A percentile compares a stretch with the other conserved stretches of the same genome.
These are phyloP conservation scores for Tupaia chinensis DNA, from an alignment of 2,113 vertebrate genomes.

Conservation along the genomic window DNA sequence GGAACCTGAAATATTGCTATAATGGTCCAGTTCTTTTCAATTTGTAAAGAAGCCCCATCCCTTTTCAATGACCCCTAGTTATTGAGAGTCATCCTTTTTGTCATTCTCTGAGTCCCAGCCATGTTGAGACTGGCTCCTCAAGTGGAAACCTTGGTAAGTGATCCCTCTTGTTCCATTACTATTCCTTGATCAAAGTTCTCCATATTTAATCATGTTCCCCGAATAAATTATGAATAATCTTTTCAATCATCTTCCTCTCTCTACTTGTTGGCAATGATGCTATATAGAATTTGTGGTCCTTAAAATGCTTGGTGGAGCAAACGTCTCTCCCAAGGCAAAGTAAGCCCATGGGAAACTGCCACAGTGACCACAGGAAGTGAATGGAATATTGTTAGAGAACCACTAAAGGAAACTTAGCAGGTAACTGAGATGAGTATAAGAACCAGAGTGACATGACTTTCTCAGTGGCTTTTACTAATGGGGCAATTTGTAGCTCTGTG, in stretches of 20 bases:
- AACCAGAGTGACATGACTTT: too few species aligned
- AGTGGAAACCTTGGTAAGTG: conserved; percentile 26
- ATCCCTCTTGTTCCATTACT: conserved; percentile 3
- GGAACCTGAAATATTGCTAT: neutral
- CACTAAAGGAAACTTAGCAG: too few species aligned
- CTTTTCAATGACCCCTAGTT: neutral
- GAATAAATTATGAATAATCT: conserved; percentile 20
- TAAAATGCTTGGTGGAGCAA: conserved; percentile 23
- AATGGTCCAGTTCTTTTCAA: neutral
- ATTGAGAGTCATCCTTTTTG: neutral
- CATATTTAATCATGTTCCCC: neutral
- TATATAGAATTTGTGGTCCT: conserved; percentile 43
- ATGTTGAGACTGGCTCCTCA: neutral
- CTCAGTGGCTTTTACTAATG: too few species aligned
- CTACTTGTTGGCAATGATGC: conserved; percentile 47
- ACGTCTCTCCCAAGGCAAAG: neutral
- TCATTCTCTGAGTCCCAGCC: neutral
- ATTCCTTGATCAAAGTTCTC: conserved; percentile 53
- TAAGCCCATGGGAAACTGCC: too few species aligned
- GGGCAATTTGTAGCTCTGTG: too few species aligned
- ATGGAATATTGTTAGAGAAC: too few species aligned
- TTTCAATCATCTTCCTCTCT: conserved; percentile 36
- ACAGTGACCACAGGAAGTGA: too few species aligned
- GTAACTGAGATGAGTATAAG: too few species aligned
- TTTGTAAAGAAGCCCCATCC: conserved; percentile 20